Percentiles rank a stretch among this genome's conserved stretches.
phyloP scores from a whole-genome alignment of 2,113 vertebrate species.

The Cyanocitta stelleri region DNA sequence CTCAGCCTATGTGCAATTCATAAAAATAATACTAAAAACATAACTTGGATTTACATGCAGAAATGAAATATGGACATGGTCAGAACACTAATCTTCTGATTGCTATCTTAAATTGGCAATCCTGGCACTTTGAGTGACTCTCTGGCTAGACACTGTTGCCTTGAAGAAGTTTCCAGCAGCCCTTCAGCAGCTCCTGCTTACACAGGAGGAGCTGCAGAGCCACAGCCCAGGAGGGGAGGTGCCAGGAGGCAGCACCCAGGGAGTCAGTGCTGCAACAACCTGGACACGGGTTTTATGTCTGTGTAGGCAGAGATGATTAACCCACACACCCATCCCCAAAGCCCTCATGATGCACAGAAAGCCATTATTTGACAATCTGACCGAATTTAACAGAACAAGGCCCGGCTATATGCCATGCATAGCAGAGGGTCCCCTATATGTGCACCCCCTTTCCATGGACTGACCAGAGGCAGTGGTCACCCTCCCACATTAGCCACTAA shows the following conservation, averaged over 20 bases:
- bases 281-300: accelerated
- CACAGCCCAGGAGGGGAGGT: not conserved
- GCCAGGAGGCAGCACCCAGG: not conserved
- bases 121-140: accelerated
- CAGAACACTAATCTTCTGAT: conserved; percentile 11
- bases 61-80: conserved; percentile 14
- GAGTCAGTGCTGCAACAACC: no score
- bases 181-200: not conserved
- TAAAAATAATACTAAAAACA: conserved; percentile 28
- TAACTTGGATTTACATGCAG: conserved; percentile 8
- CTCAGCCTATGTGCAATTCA: not conserved
- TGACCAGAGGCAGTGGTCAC: not conserved
- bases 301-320: not conserved
- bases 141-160: not conserved
- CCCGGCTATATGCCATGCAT: accelerated
- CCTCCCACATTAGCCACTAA: not conserved
- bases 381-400: not conserved
- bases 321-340: not conserved
- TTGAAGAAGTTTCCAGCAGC: not conserved
- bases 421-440: accelerated
- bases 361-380: not conserved
- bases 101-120: not conserved
- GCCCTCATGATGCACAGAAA: not conserved
- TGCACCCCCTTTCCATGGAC: accelerated
- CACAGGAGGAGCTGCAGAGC: not conserved